A percentile compares a stretch with the other conserved stretches of the same genome.
Evolutionary conservation across 2,888 invertebrate species (phyloP).

Genomic region (Drosophila mettleri): DNA sequence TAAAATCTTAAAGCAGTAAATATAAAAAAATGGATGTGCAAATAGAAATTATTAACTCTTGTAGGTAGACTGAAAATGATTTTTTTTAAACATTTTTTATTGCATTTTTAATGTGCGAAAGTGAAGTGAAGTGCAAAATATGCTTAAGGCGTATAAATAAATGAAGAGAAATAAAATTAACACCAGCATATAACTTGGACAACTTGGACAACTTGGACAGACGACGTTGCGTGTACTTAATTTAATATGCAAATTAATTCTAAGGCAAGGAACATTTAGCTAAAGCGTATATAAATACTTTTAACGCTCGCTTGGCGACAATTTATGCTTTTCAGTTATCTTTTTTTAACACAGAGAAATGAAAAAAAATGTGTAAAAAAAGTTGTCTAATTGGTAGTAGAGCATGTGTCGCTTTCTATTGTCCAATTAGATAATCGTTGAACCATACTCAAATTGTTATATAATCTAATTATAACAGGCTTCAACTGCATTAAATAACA

Average conservation of each 20-base stretch:
- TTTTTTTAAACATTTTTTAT: conserved; percentile 27
- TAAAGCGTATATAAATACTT: background rate
- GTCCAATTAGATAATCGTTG: conserved; percentile 68
- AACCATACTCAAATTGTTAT: conserved; percentile 51
- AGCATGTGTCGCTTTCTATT: conserved; percentile 71
- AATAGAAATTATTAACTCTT: conserved; percentile 44
- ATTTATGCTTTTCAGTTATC: background rate
- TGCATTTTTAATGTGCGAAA: conserved; percentile 63
- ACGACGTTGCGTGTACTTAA: background rate
- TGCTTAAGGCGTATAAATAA: conserved; percentile 28
- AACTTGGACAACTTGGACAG: too few species aligned
- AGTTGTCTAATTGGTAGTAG: conserved; percentile 65
- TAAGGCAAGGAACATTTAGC: background rate
- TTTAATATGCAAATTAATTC: background rate
- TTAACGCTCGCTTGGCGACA: background rate
- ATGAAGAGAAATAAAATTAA: background rate
- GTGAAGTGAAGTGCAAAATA: conserved; percentile 34
- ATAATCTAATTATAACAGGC: conserved; percentile 77
- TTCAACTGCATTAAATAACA: conserved; percentile 76
- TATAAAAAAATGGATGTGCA: conserved; percentile 50
- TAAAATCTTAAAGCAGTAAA: conserved; percentile 10
- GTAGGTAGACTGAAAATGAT: background rate
- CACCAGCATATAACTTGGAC: background rate
- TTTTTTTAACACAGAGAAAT: conserved; percentile 12
- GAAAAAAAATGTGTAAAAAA: conserved; percentile 25